phyloP scores from a whole-genome alignment of 2,113 vertebrate genomes.

The Tamias sibiricus region DNA sequence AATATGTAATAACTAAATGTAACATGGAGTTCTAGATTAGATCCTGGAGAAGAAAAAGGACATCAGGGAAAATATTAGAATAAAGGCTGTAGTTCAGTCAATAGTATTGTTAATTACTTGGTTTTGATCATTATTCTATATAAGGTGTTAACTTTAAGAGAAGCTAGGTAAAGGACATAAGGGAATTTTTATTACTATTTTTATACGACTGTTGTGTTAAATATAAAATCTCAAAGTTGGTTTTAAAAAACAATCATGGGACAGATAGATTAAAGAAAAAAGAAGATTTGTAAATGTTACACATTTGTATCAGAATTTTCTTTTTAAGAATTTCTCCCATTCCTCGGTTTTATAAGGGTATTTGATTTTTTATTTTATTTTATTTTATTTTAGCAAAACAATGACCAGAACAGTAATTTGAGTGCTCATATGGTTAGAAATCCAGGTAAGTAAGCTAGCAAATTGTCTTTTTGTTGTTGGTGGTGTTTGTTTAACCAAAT shows the following conservation, averaged over 20 bases:
- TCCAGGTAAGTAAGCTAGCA: slow-evolving; percentile 91
- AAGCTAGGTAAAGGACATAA: background rate
- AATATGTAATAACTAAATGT: background rate
- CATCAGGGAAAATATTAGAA: background rate
- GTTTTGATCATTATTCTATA: background rate
- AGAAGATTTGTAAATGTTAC: background rate
- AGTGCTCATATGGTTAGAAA: slow-evolving; percentile 92
- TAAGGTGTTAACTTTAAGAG: background rate
- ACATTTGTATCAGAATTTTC: background rate
- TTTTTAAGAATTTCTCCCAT: background rate
- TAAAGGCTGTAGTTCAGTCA: background rate
- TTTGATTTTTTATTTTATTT: slow-evolving; percentile 63
- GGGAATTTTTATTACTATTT: background rate
- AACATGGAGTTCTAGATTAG: background rate
- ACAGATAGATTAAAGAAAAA: background rate
- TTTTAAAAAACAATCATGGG: background rate
- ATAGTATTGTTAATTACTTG: background rate
- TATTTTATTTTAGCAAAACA: slow-evolving; percentile 89
- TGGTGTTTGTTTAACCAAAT: background rate
- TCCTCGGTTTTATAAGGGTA: background rate
- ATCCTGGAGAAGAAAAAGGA: background rate
- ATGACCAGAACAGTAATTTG: slow-evolving; percentile 92
- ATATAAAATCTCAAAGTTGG: slow-evolving; percentile 30
- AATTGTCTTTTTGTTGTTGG: background rate
- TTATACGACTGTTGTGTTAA: slow-evolving; percentile 44